Base-by-base conservation (phyloP, 2,888 invertebrate species). In the Molanna angustata region DNA sequence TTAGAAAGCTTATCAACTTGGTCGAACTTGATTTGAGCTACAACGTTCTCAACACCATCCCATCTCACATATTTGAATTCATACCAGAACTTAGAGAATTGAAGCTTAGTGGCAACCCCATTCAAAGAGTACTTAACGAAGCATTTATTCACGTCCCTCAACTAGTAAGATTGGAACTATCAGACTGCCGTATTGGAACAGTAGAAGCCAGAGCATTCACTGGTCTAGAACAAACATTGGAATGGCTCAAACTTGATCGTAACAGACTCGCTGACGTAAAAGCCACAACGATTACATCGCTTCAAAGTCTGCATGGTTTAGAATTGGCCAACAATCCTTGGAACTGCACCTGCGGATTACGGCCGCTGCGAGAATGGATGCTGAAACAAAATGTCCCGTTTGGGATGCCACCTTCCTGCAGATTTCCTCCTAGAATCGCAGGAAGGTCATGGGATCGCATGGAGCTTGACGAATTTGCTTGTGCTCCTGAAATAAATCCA, bases 291-390 rank as follows among this genome's bases (percentile, higher is more conserved):
- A 73, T 91, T 55, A 85, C 84, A 1, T 79, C 83, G 7, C 69
- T 90, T 40, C 74, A 83, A 59, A 83, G 82, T 58, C 69, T 91
- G 46, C 86, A 88, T 64, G 88, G 87, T 11, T 71, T 91, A 56
- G 88, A 88, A 63, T 69, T 91, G 59, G 83, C 86, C n/a, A 81
- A 79, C 54, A 91, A 91, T 69, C 87, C 86, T 1, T 90, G 90
- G 89, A 86, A 89, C 67, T 91, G 90, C 67, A 85, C 88, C 35
- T 91, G 91, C 66, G 78, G 80, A 19, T 67, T 91, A 54, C 75
- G 88, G 49, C 86, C 89, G 0, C 68, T 90, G 57, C 74, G 88
- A 17, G 84, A 86, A 62, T 91, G 90, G 90, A 87, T 91, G 86
- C 69, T 86, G 56, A 76, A 78, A 52, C 82, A 83, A 64, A 90